Conservation (phyloP, 2,113 vertebrate genomes). For the Hippocampus abdominalis region DNA sequence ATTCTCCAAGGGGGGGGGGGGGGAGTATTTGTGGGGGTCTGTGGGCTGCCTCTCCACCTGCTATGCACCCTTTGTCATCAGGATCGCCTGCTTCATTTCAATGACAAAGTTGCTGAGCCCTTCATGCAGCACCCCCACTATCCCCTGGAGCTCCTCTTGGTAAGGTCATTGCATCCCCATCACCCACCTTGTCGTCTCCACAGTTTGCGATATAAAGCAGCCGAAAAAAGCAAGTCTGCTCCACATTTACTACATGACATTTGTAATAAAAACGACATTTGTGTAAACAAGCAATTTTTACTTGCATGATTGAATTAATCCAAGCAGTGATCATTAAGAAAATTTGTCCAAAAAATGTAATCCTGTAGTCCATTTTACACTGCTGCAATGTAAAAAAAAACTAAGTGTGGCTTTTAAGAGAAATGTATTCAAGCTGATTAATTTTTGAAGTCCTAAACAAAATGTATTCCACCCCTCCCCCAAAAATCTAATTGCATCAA, state of each 20-base stretch:
- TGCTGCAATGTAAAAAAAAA: too few relatives aligned
- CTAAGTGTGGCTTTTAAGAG: neutral
- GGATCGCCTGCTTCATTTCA: conserved; percentile 75
- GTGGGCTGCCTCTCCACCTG: conserved; percentile 84
- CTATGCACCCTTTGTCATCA: conserved; percentile 81
- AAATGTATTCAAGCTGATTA: too few relatives aligned
- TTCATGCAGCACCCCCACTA: conserved; percentile 30
- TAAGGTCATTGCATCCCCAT: conserved; percentile 56
- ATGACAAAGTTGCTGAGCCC: conserved; percentile 81
- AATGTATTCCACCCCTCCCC: too few relatives aligned
- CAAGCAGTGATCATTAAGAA: neutral
- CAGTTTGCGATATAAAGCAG: conserved; percentile 65
- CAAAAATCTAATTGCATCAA: too few relatives aligned
- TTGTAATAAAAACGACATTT: too few relatives aligned
- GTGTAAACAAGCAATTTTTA: neutral
- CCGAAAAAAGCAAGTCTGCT: conserved; percentile 4
- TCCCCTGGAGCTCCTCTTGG: conserved; percentile 51
- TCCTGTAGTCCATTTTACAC: too few relatives aligned
- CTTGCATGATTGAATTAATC: neutral
- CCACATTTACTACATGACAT: neutral
- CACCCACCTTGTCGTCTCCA: conserved; percentile 19
- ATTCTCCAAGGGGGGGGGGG: conserved; percentile 26
- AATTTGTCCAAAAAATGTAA: neutral
- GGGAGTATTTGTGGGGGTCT: conserved; percentile 36
- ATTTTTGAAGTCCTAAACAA: neutral